Base-by-base conservation (phyloP, 2,888 invertebrate genomes). In the Trichopria drosophilae region DNA sequence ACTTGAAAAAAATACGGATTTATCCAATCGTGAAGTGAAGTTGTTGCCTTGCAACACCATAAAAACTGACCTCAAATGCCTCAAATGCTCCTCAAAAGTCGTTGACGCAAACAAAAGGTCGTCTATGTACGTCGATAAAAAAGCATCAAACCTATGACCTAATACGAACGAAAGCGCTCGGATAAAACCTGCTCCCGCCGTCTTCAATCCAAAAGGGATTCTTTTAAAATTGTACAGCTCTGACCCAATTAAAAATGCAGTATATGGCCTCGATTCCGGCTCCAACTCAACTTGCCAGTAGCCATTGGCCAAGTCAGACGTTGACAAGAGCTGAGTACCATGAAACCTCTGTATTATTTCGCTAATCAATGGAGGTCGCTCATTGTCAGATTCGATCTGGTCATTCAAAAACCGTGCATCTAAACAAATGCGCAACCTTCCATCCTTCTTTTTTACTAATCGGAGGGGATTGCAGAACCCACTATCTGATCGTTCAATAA, bases 371-470 rank as follows among this genome's bases (percentile, higher is more conserved):
- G 61, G 62, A 6, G 59, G 54, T 15, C 59, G 46, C 36, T 68
- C 68, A 10, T 62, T 53, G 41, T 69, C 68, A 0, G 61, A 49
- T 19, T 63, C 56, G 9, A 44, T 23, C n/a, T 54, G 31, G 4
- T 53, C 53, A 53, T 71, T 70, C 3, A 70, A 35, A 41, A 51
- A 57, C 12, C 70, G 35, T 1, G 69, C 68, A n/a, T n/a, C n/a
- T n/a, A n/a, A n/a, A n/a, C n/a, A n/a, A n/a, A n/a, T n/a, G n/a
- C n/a, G n/a, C n/a, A n/a, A n/a, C n/a, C n/a, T n/a, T n/a, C n/a
- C n/a, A n/a, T n/a, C n/a, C n/a, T n/a, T n/a, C n/a, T n/a, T n/a
- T n/a, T n/a, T n/a, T n/a, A n/a, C n/a, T n/a, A n/a, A n/a, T n/a
- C n/a, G n/a, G n/a, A n/a, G n/a, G n/a, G n/a, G n/a, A n/a, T n/a